A percentile compares a stretch with the other conserved stretches of the same genome.
Evolutionary conservation across 2,113 vertebrate species (phyloP).

Genomic region (Chionis minor): DNA sequence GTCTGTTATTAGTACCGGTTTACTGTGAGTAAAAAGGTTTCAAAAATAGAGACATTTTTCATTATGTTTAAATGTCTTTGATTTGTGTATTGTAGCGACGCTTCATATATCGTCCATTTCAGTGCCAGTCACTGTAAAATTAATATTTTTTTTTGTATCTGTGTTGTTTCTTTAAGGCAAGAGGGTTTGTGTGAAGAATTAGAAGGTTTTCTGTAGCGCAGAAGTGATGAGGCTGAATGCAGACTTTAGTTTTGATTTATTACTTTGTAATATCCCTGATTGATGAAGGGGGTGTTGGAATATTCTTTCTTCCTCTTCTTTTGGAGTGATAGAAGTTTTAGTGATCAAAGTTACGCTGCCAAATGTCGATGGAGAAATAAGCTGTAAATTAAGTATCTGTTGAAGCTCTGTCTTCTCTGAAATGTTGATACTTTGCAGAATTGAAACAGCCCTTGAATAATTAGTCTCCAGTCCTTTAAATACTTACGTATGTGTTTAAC

Average conservation of each 20-base stretch:
- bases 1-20: neutral
- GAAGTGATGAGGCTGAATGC: neutral
- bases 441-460: neutral
- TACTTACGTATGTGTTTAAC: conserved; percentile 50
- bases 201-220: neutral
- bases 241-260: conserved; percentile 24
- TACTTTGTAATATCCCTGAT: neutral
- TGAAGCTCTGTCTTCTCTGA: conserved; percentile 47
- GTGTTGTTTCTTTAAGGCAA: neutral
- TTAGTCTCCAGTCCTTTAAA: conserved; percentile 44
- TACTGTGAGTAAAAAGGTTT: neutral
- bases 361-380: conserved; percentile 31
- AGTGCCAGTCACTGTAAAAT: neutral
- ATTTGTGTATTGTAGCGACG: neutral
- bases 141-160: neutral
- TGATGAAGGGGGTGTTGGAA: conserved; percentile 6
- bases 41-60: neutral
- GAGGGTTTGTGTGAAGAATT: conserved; percentile 25
- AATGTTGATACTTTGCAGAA: conserved; percentile 37
- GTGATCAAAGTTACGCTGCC: conserved; percentile 48
- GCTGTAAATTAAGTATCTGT: conserved; percentile 57
- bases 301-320: conserved; percentile 36
- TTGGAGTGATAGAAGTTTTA: conserved; percentile 28
- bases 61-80: neutral
- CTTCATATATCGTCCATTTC: neutral